Percentiles rank a stretch among this genome's conserved stretches.
phyloP scores from a whole-genome alignment of 2,888 invertebrate species.

The Blastobasis lacticolella region DNA sequence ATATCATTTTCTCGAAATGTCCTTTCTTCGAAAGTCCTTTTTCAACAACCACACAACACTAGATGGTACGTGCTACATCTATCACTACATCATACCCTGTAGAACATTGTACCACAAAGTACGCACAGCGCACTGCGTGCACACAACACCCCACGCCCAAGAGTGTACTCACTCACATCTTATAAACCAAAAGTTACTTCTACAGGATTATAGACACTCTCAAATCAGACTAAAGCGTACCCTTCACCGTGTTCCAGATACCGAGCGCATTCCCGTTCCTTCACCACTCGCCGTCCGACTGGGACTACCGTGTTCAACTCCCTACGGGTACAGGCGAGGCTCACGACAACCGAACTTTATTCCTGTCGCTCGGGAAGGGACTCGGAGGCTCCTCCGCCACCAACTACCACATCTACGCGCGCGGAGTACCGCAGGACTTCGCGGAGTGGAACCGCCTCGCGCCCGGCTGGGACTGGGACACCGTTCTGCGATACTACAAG shows the following conservation, averaged over 20 bases:
- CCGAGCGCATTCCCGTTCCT: constrained; percentile 26
- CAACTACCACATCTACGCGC: constrained; percentile 28
- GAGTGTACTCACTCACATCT: no score
- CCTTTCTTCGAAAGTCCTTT: no score
- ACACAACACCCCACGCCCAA: no score
- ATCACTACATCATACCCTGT: no score
- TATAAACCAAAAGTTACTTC: no score
- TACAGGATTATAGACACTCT: no score
- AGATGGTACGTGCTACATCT: no score
- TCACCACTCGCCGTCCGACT: constrained; percentile 26
- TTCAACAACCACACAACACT: no score
- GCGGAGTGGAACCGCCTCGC: constrained; percentile 27
- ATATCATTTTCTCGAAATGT: no score
- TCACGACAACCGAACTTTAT: constrained; percentile 20
- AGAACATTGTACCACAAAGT: no score
- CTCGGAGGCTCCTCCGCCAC: constrained; percentile 30
- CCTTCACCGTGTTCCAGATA: constrained; percentile 18
- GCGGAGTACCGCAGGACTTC: constrained; percentile 31
- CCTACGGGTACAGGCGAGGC: constrained; percentile 23
- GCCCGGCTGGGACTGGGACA: constrained; percentile 30
- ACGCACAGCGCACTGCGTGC: no score
- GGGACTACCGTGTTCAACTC: constrained; percentile 24
- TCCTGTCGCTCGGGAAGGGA: constrained; percentile 28
- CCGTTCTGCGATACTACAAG: constrained; percentile 28
- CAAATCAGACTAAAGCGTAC: no score